Evolutionary conservation across 2,888 invertebrate species (phyloP), one percentile per base, ranked within the genome.

Genomic region (Athalia circularis): DNA sequence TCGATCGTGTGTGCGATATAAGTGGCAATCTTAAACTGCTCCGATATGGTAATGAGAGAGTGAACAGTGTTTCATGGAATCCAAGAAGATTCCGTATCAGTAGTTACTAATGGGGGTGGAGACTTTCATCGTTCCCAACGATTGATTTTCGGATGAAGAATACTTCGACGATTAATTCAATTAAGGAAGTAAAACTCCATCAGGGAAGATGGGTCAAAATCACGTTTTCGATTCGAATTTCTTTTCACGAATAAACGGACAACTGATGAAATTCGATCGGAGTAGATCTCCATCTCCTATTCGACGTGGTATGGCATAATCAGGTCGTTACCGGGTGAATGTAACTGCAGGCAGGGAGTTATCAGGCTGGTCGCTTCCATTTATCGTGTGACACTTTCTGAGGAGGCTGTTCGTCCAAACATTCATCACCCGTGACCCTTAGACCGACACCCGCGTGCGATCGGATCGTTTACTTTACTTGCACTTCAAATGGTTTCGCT

Each of bases 371-470:
- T 15, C 48, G 67, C 9, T 11, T 50, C 50, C 15, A 50, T 13
- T 15, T 70, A 57, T 70, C 43, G 9, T n/a, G 68, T 70, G n/a
- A 54, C 15, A 54, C 3, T 57, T 70, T 70, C 57, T 5, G 50
- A 67, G 67, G 67, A 54, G 68, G 29, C 29, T 57, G 68, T 70
- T 5, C 7, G 54, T 7, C n/a, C 11, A 8, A 15, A 70, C 68
- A 70, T 70, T 54, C 68, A 70, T 70, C 68, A 70, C 57, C 5
- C 54, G 5, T n/a, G n/a, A 70, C 57, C 68, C 54, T 70, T 45
- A n/a, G 7, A 29, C 54, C 15, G 68, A 70, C 54, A 54, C 54
- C 57, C 29, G 29, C 29, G 29, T 29, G 29, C 29, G 29, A 29
- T 29, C 29, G 29, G 29, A 9, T 6, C 54, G 54, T 54, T 43